Conservation (phyloP, 2,888 invertebrate species). For the Morpho deidamia region DNA sequence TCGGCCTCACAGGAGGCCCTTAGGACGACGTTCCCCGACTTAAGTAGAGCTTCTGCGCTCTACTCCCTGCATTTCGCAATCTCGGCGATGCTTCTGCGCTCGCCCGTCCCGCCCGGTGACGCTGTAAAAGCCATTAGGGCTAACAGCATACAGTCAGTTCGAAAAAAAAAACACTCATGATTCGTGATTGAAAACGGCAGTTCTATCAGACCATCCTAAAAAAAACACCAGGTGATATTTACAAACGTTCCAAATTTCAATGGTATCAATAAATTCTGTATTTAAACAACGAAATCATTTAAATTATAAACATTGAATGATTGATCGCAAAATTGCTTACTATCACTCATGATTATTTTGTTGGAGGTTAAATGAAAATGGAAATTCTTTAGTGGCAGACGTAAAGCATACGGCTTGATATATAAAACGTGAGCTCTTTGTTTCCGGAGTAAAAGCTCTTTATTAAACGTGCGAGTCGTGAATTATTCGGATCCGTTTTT, state of each 20-base stretch:
- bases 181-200: too few species aligned
- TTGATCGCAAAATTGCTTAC: conserved; percentile 19
- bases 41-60: too few species aligned
- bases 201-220: neutral
- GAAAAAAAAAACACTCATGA: too few species aligned
- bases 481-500: neutral
- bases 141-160: too few species aligned
- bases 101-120: too few species aligned
- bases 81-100: too few species aligned
- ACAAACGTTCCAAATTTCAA: neutral
- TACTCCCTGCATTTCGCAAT: too few species aligned
- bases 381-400: conserved; percentile 18
- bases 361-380: conserved; percentile 14
- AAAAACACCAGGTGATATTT: neutral
- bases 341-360: conserved; percentile 12
- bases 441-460: neutral
- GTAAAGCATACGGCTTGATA: conserved; percentile 14
- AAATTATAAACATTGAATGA: conserved; percentile 18
- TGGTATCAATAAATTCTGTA: conserved; percentile 7
- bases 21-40: too few species aligned
- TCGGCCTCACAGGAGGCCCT: too few species aligned
- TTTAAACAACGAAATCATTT: conserved; percentile 14
- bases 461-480: neutral
- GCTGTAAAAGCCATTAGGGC: too few species aligned
- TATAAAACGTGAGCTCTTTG: conserved; percentile 1